A percentile compares a stretch with the other conserved stretches of the same genome.
phyloP scores from a whole-genome alignment of 2,797 vertebrate genomes.

The Bothrops alternatus region DNA sequence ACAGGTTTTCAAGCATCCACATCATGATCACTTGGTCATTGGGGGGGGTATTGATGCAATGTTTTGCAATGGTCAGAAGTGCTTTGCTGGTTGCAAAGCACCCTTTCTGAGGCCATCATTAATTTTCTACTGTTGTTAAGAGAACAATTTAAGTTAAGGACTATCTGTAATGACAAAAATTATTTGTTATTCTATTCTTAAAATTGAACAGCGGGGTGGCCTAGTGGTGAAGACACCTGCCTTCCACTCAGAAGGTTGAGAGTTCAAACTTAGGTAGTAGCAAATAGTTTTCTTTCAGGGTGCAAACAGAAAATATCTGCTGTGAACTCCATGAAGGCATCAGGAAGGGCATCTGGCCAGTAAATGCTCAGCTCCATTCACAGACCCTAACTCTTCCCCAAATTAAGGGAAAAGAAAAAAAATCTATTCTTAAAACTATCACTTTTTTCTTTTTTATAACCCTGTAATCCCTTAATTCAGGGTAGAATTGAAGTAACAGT shows the following conservation, averaged over 20 bases:
- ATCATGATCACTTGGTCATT: not conserved
- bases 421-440: not conserved
- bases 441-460: not conserved
- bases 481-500: not conserved
- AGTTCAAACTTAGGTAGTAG: not conserved
- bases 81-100: not conserved
- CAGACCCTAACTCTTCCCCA: not conserved
- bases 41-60: not conserved
- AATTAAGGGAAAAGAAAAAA: not conserved
- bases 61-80: not conserved
- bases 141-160: not conserved
- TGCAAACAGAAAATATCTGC: not conserved
- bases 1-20: not conserved
- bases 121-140: not conserved
- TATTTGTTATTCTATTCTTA: constrained; percentile 5
- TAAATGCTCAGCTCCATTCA: not conserved
- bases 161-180: not conserved
- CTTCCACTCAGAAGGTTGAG: not conserved
- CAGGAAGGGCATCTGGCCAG: not conserved
- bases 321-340: not conserved
- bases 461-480: not conserved
- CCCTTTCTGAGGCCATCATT: not conserved
- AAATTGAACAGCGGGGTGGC: not conserved
- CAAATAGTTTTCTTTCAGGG: not conserved
- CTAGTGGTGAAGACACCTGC: not conserved